These are phyloP conservation scores for Micromys minutus DNA, from an alignment of 2,113 vertebrate species.

Conservation along the genomic window DNA sequence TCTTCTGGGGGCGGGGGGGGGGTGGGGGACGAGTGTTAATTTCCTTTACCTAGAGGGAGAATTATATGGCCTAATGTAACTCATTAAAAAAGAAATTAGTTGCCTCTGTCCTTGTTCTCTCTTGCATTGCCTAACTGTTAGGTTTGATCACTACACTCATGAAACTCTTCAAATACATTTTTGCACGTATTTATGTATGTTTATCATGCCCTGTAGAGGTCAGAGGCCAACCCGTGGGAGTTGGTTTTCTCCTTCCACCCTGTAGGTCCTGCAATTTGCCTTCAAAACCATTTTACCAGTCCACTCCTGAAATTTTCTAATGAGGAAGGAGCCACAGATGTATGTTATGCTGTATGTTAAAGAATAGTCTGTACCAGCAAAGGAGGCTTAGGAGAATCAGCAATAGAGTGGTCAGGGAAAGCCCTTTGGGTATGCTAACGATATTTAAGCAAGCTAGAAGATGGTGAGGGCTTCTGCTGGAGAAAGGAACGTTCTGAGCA, in stretches of 20 bases:
- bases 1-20: background rate
- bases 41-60: conserved; percentile 13
- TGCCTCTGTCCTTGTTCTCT: background rate
- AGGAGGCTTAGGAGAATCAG: background rate
- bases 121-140: background rate
- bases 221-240: background rate
- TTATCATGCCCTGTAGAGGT: background rate
- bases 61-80: background rate
- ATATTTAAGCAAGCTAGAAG: background rate
- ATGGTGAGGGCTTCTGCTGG: conserved; percentile 16
- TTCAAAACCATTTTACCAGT: background rate
- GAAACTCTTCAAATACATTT: background rate
- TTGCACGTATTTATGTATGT: background rate
- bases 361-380: background rate
- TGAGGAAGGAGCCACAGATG: background rate
- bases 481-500: conserved; percentile 14
- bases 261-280: background rate
- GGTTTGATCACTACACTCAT: background rate
- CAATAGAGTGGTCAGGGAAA: background rate
- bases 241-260: background rate
- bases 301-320: background rate
- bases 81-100: background rate
- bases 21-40: background rate
- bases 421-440: background rate
- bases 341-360: background rate